Percentiles rank a stretch among this genome's conserved stretches.
Conservation (phyloP, 1,140 invertebrate genomes). For the Lycorma delicatula region DNA sequence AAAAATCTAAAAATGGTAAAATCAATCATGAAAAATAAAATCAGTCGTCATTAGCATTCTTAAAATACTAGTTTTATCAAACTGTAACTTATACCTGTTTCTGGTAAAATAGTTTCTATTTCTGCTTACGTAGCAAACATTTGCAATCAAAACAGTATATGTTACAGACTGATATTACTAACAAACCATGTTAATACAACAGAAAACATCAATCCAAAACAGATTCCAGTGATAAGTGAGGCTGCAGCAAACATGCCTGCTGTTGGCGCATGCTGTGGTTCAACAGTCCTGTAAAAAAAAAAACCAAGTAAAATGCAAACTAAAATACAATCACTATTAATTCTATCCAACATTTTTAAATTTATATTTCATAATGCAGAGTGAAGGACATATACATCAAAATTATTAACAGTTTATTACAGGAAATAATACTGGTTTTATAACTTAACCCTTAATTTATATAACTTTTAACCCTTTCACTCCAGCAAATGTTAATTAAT, state of each 20-base stretch:
- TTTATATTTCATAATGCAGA: background rate
- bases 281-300: conserved; percentile 60
- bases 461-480: background rate
- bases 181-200: conserved; percentile 58
- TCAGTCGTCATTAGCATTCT: too few relatives aligned
- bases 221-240: conserved; percentile 81
- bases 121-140: too few relatives aligned
- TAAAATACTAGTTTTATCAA: too few relatives aligned
- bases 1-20: too few relatives aligned
- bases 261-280: conserved; percentile 67
- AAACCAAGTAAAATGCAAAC: background rate
- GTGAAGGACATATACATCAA: background rate
- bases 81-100: too few relatives aligned
- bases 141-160: too few relatives aligned
- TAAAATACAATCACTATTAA: background rate
- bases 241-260: conserved; percentile 95
- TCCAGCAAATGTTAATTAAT: too few relatives aligned
- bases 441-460: background rate
- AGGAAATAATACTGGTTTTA: background rate
- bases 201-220: conserved; percentile 70
- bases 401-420: background rate
- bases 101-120: too few relatives aligned
- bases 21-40: too few relatives aligned
- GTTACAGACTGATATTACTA: too few relatives aligned
- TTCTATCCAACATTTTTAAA: background rate